phyloP scores from a whole-genome alignment of 2,888 invertebrate genomes.

The Noctua pronuba region DNA sequence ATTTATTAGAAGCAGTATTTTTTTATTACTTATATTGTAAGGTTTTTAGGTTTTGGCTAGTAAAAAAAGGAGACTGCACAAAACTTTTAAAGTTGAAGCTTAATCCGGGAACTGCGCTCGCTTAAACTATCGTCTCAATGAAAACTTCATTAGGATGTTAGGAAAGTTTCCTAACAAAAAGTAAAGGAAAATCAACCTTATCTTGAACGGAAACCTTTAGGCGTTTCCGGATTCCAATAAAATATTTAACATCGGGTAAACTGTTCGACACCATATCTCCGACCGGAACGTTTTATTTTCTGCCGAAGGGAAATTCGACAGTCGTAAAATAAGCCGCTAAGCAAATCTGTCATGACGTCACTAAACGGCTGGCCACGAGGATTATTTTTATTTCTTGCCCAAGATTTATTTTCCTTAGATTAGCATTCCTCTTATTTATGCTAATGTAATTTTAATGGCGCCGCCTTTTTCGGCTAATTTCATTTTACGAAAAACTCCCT shows the following conservation, averaged over 20 bases:
- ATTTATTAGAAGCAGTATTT: slow-evolving; percentile 22
- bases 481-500: slow-evolving; percentile 87
- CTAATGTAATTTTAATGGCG: slow-evolving; percentile 91
- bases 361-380: slow-evolving; percentile 79
- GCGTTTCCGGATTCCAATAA: slow-evolving; percentile 47
- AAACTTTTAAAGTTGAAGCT: slow-evolving; percentile 24
- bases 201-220: slow-evolving; percentile 44
- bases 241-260: slow-evolving; percentile 56
- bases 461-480: slow-evolving; percentile 89
- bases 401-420: slow-evolving; percentile 90
- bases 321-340: slow-evolving; percentile 69
- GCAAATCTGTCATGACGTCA: slow-evolving; percentile 82
- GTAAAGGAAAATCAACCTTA: slow-evolving; percentile 47
- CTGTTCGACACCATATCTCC: slow-evolving; percentile 54
- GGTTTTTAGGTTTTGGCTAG: not conserved
- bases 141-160: slow-evolving; percentile 47
- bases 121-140: slow-evolving; percentile 40
- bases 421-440: slow-evolving; percentile 90
- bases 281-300: slow-evolving; percentile 63
- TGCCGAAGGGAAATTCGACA: slow-evolving; percentile 61
- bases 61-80: not conserved
- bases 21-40: not conserved
- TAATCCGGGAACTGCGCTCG: not conserved
- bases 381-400: slow-evolving; percentile 88
- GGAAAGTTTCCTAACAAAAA: slow-evolving; percentile 40